Evolutionary conservation across 35 echinoderm and acorn worm species (phyloP), one percentile per base, ranked within the genome.

Genomic region (Ophioderma brevispina): DNA sequence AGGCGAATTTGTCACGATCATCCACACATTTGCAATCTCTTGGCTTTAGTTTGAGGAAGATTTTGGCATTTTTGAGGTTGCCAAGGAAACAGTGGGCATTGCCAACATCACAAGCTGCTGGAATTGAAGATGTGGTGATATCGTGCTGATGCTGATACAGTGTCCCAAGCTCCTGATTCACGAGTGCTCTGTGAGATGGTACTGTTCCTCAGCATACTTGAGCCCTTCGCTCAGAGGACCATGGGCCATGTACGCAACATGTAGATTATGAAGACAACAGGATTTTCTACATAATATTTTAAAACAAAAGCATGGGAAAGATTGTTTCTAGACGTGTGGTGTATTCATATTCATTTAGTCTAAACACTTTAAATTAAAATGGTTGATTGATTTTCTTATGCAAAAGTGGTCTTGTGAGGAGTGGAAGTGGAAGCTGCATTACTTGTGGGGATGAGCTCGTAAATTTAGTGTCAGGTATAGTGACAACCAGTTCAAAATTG

Each of bases 31-130:
- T 34, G 4, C 50, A 49, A 55, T 64, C 2, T 15, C 8, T 34
- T 32, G 32, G 33, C 13, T 49, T 55, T 40, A 64, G 50, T 23
- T 85, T 55, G 25, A 85, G 55, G 32, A 36, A 37, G 6, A 30
- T 75, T 37, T 64, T 85, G 0, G 83, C 83, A 1, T 85, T 35
- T 23, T 37, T 31, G 32, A 85, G 36, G 83, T 85, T 85, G 52
- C 83, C 83, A 5, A 85, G 83, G 83, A 85, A 85, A 75, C 83
- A 59, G 83, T 85, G 55, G 37, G 83, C 83, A 59, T 85, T 85
- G 30, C 83, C 83, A 15, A 85, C 23, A 59, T 85, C 83, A 52
- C 52, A 59, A 13, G 83, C 83, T 33, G 83, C 83, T 85, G 83
- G 35, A 85, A 85, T 33, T 59, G 83, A 32, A 85, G 35, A 23